These are phyloP conservation scores for Craterocephalus amniculus DNA, from an alignment of 2,797 vertebrate genomes.

Conservation along the genomic window DNA sequence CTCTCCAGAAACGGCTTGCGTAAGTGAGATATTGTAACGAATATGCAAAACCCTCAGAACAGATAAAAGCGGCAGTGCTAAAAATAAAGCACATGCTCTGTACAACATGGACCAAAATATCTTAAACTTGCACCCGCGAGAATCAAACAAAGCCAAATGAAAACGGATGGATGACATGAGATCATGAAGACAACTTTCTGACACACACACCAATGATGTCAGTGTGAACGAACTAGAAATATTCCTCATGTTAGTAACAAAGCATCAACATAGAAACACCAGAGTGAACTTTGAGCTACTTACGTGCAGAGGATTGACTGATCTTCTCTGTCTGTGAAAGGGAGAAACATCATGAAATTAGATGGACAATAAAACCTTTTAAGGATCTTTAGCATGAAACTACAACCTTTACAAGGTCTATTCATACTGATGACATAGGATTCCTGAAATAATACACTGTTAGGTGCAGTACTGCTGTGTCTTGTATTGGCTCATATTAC, in stretches of 20 bases:
- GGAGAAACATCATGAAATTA: slow-evolving; percentile 34
- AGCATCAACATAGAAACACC: slow-evolving; percentile 37
- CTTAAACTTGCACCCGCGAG: background rate
- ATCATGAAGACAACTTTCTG: background rate
- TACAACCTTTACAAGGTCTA: background rate
- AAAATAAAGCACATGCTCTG: background rate
- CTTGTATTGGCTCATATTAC: slow-evolving; percentile 29
- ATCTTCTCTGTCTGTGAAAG: slow-evolving; percentile 89
- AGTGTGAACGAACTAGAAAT: slow-evolving; percentile 7
- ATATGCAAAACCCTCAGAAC: background rate
- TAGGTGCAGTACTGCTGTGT: slow-evolving; percentile 3
- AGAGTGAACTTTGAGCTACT: slow-evolving; percentile 70
- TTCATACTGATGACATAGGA: slow-evolving; percentile 16
- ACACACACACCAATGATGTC: background rate
- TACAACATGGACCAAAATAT: background rate
- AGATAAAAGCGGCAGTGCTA: background rate
- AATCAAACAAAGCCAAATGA: too few relatives aligned
- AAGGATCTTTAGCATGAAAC: background rate
- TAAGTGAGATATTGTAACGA: background rate
- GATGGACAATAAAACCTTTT: background rate
- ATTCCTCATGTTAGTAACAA: slow-evolving; percentile 20
- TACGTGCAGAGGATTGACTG: slow-evolving; percentile 96
- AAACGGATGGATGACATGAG: background rate
- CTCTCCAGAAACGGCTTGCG: too few relatives aligned
- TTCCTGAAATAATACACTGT: slow-evolving; percentile 25